Conservation (phyloP, 2,888 invertebrate genomes). For the Monochamus alternatus region DNA sequence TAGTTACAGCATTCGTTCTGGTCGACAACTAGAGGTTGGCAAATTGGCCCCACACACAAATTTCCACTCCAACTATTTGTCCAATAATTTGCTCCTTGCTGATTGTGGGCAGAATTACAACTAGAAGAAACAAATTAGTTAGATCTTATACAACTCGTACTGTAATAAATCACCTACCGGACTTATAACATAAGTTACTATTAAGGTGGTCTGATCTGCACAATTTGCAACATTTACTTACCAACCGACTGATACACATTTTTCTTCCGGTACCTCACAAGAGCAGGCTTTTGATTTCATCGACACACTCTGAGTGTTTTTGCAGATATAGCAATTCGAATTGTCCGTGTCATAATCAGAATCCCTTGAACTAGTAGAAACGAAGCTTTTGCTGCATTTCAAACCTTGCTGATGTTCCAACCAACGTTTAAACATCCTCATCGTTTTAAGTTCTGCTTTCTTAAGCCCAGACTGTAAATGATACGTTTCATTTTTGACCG, state of each 20-base stretch:
- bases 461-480: conserved; percentile 62
- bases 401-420: conserved; percentile 18
- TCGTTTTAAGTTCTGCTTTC: conserved; percentile 57
- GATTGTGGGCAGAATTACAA: not conserved
- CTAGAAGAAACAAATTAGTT: conserved; percentile 2
- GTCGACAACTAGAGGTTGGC: not conserved
- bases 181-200: too few species aligned
- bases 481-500: conserved; percentile 63
- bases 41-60: not conserved
- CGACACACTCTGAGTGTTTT: not conserved
- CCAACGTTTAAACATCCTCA: conserved; percentile 50
- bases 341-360: not conserved
- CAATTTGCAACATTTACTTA: not conserved
- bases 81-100: not conserved
- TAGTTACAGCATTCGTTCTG: not conserved
- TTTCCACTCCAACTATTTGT: not conserved
- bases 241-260: not conserved
- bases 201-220: too few species aligned
- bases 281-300: not conserved
- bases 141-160: not conserved
- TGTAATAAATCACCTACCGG: too few species aligned
- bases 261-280: not conserved
- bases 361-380: not conserved
- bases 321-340: not conserved
- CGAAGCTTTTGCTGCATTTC: not conserved